phyloP scores from a whole-genome alignment of 2,888 invertebrate species.

The Torymus tubicola region DNA sequence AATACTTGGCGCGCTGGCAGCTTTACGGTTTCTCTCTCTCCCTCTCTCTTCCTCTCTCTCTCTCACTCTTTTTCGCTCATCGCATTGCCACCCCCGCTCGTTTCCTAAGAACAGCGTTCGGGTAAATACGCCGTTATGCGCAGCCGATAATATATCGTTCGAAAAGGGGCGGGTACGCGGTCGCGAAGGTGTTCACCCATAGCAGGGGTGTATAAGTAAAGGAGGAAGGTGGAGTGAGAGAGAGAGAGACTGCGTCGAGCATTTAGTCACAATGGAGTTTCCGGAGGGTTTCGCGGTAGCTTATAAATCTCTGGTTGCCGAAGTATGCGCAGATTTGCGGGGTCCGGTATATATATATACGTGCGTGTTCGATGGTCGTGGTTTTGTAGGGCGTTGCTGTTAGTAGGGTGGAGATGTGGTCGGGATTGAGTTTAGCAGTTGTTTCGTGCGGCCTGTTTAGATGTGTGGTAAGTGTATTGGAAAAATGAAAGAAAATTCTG shows the following conservation, averaged over 20 bases:
- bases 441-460: too few species aligned
- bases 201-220: background rate
- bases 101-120: conserved; percentile 14
- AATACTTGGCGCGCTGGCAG: conserved; percentile 75
- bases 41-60: background rate
- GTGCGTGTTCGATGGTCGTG: too few species aligned
- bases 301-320: too few species aligned
- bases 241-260: background rate
- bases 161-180: background rate
- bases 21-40: conserved; percentile 67
- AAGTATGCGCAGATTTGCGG: too few species aligned
- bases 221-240: conserved; percentile 4
- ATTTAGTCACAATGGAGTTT: conserved; percentile 24
- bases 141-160: conserved; percentile 27
- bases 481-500: too few species aligned
- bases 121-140: conserved; percentile 14
- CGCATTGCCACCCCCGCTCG: background rate
- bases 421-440: too few species aligned
- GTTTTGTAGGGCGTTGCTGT: too few species aligned
- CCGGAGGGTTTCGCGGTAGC: background rate
- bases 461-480: too few species aligned
- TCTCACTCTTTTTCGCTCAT: background rate
- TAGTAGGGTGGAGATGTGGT: too few species aligned
- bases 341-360: too few species aligned
- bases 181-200: conserved; percentile 24